Conservation (phyloP, 2,797 vertebrate species). For the Iguana delicatissima region DNA sequence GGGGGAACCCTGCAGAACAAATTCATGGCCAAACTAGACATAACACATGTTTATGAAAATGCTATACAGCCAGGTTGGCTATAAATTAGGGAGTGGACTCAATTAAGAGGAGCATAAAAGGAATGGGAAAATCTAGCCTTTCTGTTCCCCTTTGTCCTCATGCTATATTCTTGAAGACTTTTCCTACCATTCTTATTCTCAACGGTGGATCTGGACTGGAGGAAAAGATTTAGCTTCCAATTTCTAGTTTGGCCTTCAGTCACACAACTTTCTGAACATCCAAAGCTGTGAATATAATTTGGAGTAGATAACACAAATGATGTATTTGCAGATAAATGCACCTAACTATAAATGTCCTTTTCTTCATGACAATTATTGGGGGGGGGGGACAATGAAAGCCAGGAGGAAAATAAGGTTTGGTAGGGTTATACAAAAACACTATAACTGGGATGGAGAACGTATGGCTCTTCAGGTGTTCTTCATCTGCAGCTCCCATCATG, state of each 20-base stretch:
- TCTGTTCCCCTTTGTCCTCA: not conserved
- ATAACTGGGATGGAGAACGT: no score
- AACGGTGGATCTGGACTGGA: not conserved
- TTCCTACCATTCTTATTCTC: not conserved
- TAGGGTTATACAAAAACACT: not conserved
- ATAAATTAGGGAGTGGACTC: no score
- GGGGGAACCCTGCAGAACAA: not conserved
- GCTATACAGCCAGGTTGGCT: no score
- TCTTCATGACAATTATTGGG: not conserved
- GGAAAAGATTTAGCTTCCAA: not conserved
- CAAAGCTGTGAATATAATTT: not conserved
- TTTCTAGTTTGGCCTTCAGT: not conserved
- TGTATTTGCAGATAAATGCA: not conserved
- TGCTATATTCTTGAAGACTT: not conserved
- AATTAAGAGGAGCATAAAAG: no score
- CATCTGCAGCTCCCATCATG: no score
- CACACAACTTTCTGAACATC: not conserved
- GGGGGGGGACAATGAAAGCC: not conserved
- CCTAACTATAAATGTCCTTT: not conserved
- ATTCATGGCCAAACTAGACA: not conserved
- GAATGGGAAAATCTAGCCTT: not conserved
- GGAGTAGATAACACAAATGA: not conserved
- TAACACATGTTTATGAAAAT: not conserved
- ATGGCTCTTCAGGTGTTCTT: no score
- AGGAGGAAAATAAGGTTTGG: not conserved